These are phyloP conservation scores for Baryphthengus martii DNA, from an alignment of 2,113 vertebrate species.

Conservation along the genomic window DNA sequence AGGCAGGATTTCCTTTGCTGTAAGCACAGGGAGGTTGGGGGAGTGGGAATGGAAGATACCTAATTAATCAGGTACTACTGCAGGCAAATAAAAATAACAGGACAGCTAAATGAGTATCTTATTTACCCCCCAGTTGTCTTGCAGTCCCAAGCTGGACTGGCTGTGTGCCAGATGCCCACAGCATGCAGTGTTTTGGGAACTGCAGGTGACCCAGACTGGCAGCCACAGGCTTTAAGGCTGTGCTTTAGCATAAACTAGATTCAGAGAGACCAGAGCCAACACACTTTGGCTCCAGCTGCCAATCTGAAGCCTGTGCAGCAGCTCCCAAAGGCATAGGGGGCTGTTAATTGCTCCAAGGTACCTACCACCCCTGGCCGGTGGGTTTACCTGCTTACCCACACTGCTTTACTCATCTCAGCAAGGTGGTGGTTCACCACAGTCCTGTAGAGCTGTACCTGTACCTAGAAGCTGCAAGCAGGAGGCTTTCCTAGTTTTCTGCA, in stretches of 20 bases:
- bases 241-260: not conserved
- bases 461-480: not conserved
- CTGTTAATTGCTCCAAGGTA: not conserved
- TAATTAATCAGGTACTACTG: not conserved
- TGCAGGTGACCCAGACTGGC: fast-evolving
- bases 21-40: not conserved
- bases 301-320: not conserved
- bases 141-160: not conserved
- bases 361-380: fast-evolving
- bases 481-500: not conserved
- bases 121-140: too few species aligned
- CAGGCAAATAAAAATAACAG: not conserved
- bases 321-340: not conserved
- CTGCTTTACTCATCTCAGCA: not conserved
- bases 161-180: fast-evolving
- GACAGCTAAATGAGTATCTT: not conserved
- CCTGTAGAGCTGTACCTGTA: not conserved
- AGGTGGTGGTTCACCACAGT: not conserved
- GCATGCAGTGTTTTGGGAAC: not conserved
- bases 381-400: not conserved
- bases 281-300: not conserved
- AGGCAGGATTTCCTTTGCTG: not conserved
- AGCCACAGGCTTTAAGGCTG: not conserved
- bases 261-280: not conserved
- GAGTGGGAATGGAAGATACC: not conserved